Base-by-base conservation (phyloP, 2,888 invertebrate genomes). In the Agrotis ipsilon region DNA sequence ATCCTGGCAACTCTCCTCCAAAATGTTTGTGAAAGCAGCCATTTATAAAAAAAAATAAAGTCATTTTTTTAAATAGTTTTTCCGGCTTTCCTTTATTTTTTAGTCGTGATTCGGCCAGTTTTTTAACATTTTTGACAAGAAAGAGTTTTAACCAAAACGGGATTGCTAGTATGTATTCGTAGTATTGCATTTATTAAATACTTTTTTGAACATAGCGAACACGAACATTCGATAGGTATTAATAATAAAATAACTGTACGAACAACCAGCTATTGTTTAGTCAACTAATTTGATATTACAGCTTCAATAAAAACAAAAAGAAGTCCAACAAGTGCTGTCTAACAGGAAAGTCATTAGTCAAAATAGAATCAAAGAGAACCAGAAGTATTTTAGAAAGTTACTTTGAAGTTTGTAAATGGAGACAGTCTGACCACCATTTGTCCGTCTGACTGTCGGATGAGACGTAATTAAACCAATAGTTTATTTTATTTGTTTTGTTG, bases 271-370 rank as follows among this genome's bases (percentile, higher is more conserved):
- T 27, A 32, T 27, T 19, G 18, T 32, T 18, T 16, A 72, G 13
- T n/a, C 16, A 19, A n/a, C 45, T 4, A 57, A 46, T 43, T 57
- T 54, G 11, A 39, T 59, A 24, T 49, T 51, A 7, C 11, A 18
- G n/a, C 14, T 72, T 39, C 14, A 7, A 43, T 39, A 52, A 11
- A 51, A 19, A 60, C 14, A 64, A 60, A 64, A 45, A 63, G 13
- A 54, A 60, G 4, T 19, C n/a, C 21, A 48, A 21, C 27, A 58
- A 64, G 46, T 32, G 32, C 32, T 32, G 63, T 77, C 54, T 58
- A 54, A 81, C 85, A 83, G 79, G 84, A 85, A 85, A 75, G 71
- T 74, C 84, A 75, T 83, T 83, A 85, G 80, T 82, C 72, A 69
- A 82, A 83, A 85, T 81, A 83, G 74, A 81, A 81, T 83, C 81